These are phyloP conservation scores for Eugnorisma glareosa DNA, from an alignment of 2,888 invertebrate species.

Conservation along the genomic window DNA sequence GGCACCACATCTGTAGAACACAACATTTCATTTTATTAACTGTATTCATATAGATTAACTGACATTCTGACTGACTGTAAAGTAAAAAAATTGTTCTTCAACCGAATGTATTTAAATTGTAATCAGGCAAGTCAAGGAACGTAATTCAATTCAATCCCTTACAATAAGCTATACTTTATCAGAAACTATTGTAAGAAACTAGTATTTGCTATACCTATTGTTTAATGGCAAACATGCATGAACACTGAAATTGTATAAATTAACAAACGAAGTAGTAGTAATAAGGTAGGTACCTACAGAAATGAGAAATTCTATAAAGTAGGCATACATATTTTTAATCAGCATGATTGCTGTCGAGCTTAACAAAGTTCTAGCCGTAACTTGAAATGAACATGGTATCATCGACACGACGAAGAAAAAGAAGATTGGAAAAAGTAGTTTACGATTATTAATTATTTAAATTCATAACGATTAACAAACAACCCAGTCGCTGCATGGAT, in stretches of 20 bases:
- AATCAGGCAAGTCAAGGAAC: not conserved
- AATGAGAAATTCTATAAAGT: not conserved
- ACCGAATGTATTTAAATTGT: conserved; percentile 15
- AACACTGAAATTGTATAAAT: not conserved
- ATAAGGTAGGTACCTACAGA: not conserved
- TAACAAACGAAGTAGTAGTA: not conserved
- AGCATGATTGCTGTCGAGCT: not conserved
- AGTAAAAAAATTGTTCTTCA: not conserved
- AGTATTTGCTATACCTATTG: not conserved
- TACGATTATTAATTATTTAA: not conserved
- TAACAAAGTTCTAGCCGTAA: not conserved
- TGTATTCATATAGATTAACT: not conserved
- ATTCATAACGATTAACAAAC: not conserved
- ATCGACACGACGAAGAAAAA: not conserved
- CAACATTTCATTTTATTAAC: conserved; percentile 14
- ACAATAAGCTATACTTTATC: not conserved
- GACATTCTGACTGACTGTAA: not conserved
- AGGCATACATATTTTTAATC: not conserved
- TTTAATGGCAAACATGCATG: not conserved
- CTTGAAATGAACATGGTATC: not conserved
- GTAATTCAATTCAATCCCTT: not conserved
- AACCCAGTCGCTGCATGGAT: too few relatives aligned
- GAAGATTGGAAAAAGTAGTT: not conserved
- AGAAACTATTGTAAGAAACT: not conserved
- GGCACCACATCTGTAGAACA: conserved; percentile 83